Conservation (phyloP, 2,888 invertebrate genomes). For the Papilio elwesi region DNA sequence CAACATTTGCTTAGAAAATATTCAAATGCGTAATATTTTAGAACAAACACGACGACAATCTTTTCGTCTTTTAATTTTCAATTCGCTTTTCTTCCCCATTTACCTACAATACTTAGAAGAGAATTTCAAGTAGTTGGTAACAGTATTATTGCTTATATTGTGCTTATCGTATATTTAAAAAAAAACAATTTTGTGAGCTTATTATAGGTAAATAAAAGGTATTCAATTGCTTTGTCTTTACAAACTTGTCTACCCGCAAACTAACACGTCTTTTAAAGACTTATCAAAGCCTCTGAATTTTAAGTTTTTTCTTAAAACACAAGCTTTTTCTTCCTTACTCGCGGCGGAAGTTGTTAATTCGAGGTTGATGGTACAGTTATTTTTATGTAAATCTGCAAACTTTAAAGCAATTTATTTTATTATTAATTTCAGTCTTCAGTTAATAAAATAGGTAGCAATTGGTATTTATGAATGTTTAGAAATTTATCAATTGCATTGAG, state of each 20-base stretch:
- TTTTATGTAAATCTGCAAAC: conserved; percentile 12
- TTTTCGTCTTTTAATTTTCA: too few relatives aligned
- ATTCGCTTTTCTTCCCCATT: too few relatives aligned
- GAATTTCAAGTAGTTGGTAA: too few relatives aligned
- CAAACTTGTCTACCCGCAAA: not conserved
- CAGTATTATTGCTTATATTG: too few relatives aligned
- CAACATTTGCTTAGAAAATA: too few relatives aligned
- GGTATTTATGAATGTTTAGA: conserved; percentile 15
- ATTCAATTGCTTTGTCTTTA: not conserved
- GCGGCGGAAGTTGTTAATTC: conserved; percentile 14
- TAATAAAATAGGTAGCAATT: conserved; percentile 23
- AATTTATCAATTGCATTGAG: conserved; percentile 24
- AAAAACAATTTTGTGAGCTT: too few relatives aligned
- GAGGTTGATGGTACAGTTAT: conserved; percentile 8
- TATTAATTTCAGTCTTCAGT: not conserved
- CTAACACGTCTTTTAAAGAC: not conserved
- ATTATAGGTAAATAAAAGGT: not conserved
- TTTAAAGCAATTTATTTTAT: conserved; percentile 3
- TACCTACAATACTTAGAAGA: too few relatives aligned
- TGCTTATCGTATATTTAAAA: too few relatives aligned
- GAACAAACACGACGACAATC: too few relatives aligned
- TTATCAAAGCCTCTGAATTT: not conserved
- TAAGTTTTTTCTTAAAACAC: not conserved
- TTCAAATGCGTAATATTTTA: too few relatives aligned
- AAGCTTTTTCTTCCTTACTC: conserved; percentile 16